A percentile compares a stretch with the other conserved stretches of the same genome.
phyloP scores from a whole-genome alignment of 30 jellyfish, hydroid and myxozoan species.

The Chrysaora quinquecirrha region DNA sequence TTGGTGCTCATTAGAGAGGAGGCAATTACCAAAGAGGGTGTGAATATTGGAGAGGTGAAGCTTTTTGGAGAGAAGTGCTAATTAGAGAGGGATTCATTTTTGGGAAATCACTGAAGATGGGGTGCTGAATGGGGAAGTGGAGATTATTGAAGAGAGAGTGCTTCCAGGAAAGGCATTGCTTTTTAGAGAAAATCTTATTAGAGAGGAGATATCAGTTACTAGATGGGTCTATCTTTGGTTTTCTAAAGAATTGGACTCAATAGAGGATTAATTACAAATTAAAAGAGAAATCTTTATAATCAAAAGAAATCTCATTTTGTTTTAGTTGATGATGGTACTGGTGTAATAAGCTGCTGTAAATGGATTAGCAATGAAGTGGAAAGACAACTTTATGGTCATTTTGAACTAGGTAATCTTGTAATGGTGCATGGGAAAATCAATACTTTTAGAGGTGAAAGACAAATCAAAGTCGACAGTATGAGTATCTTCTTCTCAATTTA shows the following conservation, averaged over 20 bases:
- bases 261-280: not conserved
- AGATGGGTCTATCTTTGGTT: not conserved
- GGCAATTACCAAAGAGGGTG: not conserved
- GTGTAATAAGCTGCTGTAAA: conserved; percentile 51
- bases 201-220: not conserved
- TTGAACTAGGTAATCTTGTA: conserved; percentile 47
- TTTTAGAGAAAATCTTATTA: not conserved
- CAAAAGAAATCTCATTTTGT: not conserved
- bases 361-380: conserved; percentile 40
- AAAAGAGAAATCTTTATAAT: not conserved
- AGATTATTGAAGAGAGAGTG: not conserved
- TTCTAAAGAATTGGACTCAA: too few relatives aligned
- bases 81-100: too few relatives aligned
- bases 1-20: not conserved
- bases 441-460: conserved; percentile 53
- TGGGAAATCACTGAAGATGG: not conserved
- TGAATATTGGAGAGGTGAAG: too few relatives aligned
- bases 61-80: too few relatives aligned
- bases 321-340: conserved; percentile 87
- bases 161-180: not conserved
- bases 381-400: not conserved
- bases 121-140: not conserved
- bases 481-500: conserved; percentile 38
- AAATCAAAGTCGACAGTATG: conserved; percentile 36
- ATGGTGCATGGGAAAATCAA: conserved; percentile 58